A percentile compares a stretch with the other conserved stretches of the same genome.
Evolutionary conservation across 2,113 vertebrate species (phyloP).

Genomic region (Semicossyphus pulcher): DNA sequence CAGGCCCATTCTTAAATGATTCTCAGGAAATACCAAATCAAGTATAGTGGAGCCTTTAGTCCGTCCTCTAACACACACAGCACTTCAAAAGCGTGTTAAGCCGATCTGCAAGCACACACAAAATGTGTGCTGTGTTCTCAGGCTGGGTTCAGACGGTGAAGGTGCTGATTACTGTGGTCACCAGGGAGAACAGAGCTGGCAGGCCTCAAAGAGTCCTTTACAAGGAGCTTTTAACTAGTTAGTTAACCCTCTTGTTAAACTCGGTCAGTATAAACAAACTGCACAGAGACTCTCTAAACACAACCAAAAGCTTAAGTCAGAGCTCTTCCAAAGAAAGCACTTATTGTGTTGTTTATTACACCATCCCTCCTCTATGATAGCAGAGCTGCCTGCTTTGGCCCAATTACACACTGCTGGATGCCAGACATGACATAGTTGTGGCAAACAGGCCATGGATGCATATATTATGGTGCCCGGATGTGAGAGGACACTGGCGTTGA

Average conservation of each 20-base stretch:
- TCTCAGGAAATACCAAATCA: slow-evolving; percentile 9
- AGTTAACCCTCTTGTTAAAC: slow-evolving; percentile 56
- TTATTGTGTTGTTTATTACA: slow-evolving; percentile 22
- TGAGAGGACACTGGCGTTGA: too few species aligned
- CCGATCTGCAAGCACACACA: slow-evolving; percentile 23
- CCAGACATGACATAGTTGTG: slow-evolving; percentile 41
- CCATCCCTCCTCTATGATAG: slow-evolving; percentile 12
- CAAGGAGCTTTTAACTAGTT: slow-evolving; percentile 49
- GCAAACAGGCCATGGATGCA: background rate
- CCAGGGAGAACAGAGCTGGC: slow-evolving; percentile 41
- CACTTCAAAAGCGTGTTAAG: slow-evolving; percentile 14
- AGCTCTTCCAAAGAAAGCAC: slow-evolving; percentile 17
- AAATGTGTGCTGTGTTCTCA: slow-evolving; percentile 28
- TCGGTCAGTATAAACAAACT: slow-evolving; percentile 30
- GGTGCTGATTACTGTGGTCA: slow-evolving; percentile 57
- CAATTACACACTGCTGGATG: slow-evolving; percentile 39
- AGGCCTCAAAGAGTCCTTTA: slow-evolving; percentile 62
- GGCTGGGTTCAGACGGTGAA: slow-evolving; percentile 44
- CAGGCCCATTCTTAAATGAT: background rate
- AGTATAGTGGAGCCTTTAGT: slow-evolving; percentile 22
- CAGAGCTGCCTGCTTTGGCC: slow-evolving; percentile 31
- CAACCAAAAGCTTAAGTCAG: slow-evolving; percentile 16
- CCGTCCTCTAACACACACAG: slow-evolving; percentile 3
- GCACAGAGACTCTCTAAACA: slow-evolving; percentile 18
- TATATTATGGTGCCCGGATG: too few species aligned